These are phyloP conservation scores for Steinernema carpocapsae DNA, from an alignment of 2,888 invertebrate genomes.

Conservation along the genomic window DNA sequence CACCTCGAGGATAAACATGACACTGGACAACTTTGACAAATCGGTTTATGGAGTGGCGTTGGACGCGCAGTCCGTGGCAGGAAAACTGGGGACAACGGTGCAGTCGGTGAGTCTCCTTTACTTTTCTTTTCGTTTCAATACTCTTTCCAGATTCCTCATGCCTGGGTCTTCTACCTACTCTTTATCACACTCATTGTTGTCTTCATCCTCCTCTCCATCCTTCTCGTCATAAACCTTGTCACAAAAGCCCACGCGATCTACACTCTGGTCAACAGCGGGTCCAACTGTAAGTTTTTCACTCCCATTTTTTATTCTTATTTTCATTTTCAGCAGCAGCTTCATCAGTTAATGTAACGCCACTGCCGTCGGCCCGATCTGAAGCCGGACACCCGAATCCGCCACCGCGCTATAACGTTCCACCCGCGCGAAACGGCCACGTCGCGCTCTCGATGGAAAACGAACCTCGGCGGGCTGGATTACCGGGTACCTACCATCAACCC, in stretches of 20 bases:
- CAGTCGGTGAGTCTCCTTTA: constrained; percentile 54
- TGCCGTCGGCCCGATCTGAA: constrained; percentile 1
- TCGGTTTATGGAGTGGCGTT: constrained; percentile 63
- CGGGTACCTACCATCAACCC: background rate
- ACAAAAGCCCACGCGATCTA: constrained; percentile 53
- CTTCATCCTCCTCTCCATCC: constrained; percentile 61
- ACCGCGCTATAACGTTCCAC: constrained; percentile 9
- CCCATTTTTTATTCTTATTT: too few species aligned
- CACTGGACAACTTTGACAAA: constrained; percentile 66
- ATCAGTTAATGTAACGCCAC: constrained; percentile 8
- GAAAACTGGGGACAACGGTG: constrained; percentile 64
- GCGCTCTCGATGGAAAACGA: constrained; percentile 28
- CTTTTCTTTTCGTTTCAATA: background rate
- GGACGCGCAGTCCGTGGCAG: constrained; percentile 64
- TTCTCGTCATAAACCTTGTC: constrained; percentile 61
- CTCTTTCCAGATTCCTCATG: constrained; percentile 59
- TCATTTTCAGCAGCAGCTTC: background rate
- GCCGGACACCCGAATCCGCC: background rate
- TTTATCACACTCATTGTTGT: constrained; percentile 66
- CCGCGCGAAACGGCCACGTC: constrained; percentile 13
- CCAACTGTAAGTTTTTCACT: background rate
- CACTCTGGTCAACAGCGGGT: background rate
- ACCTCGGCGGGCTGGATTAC: constrained; percentile 1
- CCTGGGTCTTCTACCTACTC: constrained; percentile 67
- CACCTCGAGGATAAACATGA: constrained; percentile 62